Evolutionary conservation across 2,113 vertebrate species (phyloP), one percentile per base, ranked within the genome.

Genomic region (Toxostoma redivivum): DNA sequence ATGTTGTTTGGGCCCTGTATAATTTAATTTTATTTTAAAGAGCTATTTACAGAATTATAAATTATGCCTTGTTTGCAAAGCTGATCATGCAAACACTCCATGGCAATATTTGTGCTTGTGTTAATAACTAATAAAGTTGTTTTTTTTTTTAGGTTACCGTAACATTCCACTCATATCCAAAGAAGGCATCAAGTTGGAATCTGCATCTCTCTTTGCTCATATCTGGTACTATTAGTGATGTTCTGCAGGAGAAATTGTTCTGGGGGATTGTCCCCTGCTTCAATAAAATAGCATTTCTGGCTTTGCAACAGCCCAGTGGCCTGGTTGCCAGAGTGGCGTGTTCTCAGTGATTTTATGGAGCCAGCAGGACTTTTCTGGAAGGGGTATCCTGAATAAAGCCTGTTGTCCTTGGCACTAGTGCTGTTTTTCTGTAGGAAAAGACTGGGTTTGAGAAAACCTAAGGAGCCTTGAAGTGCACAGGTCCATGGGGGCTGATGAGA

Each of bases 151-250:
- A 99, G 99, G 99, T 77, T 99, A 99, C 86, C 96, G 98, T 9
- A 98, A 94, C 5, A 65, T 99, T 64, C 99, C 99, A 5, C 96
- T 99, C 24, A 86, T 97, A 42, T 97, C 98, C 94, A 98, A 50
- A 96, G 60, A 97, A 0, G 98, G 98, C 17, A 93, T 61, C 61
- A 98, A 80, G 57, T 97, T 99, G 33, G 97, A 98, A 80, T 96
- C 98, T 42, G 98, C 99, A 50, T 98, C 98, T 0, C 97, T 99
- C 15, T 99, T 99, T 79, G 81, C 98, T 79, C 98, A 98, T 31
- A 56, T 98, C 40, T 98, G 98, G 98, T 98, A 96, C 54, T 61
- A 97, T 31, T 67, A 92, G 87, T 48, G 94, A 42, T 8, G 38
- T 8, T 54, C 42, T 67, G 53, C 81, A 86, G 30, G 24, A 70